phyloP scores from a whole-genome alignment of 2,888 invertebrate species.

The Epicampocera succincta region DNA sequence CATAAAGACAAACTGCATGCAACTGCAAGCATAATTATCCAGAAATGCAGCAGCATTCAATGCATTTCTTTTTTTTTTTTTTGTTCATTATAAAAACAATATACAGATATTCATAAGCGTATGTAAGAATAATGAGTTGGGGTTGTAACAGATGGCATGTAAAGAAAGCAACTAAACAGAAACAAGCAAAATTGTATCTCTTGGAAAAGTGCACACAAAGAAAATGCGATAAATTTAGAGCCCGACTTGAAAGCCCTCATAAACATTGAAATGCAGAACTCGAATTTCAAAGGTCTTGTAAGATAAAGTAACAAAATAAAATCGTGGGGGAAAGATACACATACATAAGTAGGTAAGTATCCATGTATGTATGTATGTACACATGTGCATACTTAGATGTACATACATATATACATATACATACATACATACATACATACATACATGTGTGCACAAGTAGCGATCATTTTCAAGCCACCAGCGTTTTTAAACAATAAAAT shows the following conservation, averaged over 20 bases:
- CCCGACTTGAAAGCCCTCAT: constrained; percentile 32
- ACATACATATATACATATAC: not conserved
- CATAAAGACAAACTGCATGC: constrained; percentile 40
- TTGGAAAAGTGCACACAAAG: constrained; percentile 42
- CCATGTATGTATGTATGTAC: not conserved
- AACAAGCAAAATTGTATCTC: constrained; percentile 45
- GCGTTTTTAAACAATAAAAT: not conserved
- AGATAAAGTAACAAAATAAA: constrained; percentile 30
- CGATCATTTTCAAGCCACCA: constrained; percentile 7
- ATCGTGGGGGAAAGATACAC: constrained; percentile 19
- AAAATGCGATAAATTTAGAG: constrained; percentile 26
- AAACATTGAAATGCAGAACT: constrained; percentile 18
- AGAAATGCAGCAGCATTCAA: constrained; percentile 52
- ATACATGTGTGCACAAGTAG: not conserved
- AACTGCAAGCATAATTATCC: constrained; percentile 55
- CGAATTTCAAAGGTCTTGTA: constrained; percentile 19
- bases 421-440: not conserved
- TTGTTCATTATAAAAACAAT: constrained; percentile 25
- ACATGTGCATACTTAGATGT: too few relatives aligned
- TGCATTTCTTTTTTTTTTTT: constrained; percentile 34
- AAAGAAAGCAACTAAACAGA: not conserved
- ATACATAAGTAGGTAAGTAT: too few relatives aligned
- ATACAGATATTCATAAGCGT: not conserved
- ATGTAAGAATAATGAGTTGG: constrained; percentile 29
- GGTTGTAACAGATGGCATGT: constrained; percentile 40